Evolutionary conservation across 2,797 vertebrate genomes (phyloP), one percentile per base, ranked within the genome.

Genomic region (Protonibea diacanthus): DNA sequence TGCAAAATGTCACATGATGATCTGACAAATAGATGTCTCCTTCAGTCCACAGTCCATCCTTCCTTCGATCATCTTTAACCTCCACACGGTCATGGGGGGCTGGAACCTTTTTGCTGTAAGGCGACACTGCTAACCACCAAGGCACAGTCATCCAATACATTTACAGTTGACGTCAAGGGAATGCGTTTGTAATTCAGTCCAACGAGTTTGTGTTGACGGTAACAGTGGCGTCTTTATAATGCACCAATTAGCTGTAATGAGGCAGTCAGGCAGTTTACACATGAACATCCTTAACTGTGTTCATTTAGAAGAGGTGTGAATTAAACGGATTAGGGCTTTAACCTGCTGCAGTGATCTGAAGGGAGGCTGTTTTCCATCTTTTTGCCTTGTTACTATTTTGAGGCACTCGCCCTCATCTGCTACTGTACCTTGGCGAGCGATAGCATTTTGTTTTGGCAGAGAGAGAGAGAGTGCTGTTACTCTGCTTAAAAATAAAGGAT

Each of bases 371-470:
- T 40, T 13, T 23, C n/a, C 44, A 8, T 25, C 9, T 10, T 27
- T 61, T 25, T 51, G 29, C 57, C 21, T 45, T 23, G 38, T 45
- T 17, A 1, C 51, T 64, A 33, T 47, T 56, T 73, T 25, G 23
- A 74, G n/a, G 6, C 5, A 0, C 33, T 60, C 33, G 8, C 47
- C 7, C 15, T 71, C 17, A 52, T 51, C 48, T 23, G 0, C 23
- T 8, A 0, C 49, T 21, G 70, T 33, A 18, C 23, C 14, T 61
- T n/a, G 59, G 23, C 59, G 45, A 10, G 8, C 48, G 21, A 4
- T 6, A 33, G 55, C 55, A 4, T 33, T 48, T 71, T 21, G 38
- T 45, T 48, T 61, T 63, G 40, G 71, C 60, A 74, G 38, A 33
- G 9, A 60, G 29, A 23, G 20, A 18, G 44, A 18, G 44, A 27